phyloP scores from a whole-genome alignment of 1,140 invertebrate species.

The Drosophila tropicalis region DNA sequence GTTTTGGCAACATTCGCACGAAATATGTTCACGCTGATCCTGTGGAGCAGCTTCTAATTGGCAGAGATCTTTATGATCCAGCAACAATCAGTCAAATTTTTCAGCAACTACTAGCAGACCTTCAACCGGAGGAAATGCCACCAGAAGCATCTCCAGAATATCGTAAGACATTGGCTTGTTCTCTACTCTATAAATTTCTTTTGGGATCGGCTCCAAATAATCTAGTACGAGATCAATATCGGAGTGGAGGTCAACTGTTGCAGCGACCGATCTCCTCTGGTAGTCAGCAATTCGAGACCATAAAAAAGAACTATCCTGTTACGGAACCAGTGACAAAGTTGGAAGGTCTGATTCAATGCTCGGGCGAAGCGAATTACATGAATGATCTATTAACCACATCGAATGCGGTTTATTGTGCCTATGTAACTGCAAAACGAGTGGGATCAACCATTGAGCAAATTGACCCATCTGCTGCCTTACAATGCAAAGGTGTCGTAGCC shows the following conservation, averaged over 20 bases:
- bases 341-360: constrained; percentile 88
- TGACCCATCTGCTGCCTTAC: constrained; percentile 85
- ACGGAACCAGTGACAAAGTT: constrained; percentile 90
- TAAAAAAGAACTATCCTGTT: constrained; percentile 89
- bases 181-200: constrained; percentile 89
- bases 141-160: constrained; percentile 87
- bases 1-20: constrained; percentile 88
- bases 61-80: constrained; percentile 84
- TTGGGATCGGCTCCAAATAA: constrained; percentile 83
- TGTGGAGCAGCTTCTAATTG: constrained; percentile 87
- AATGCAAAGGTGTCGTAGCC: constrained; percentile 87
- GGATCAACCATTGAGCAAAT: constrained; percentile 85
- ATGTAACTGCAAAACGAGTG: constrained; percentile 85
- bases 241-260: constrained; percentile 85
- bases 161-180: constrained; percentile 86
- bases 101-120: constrained; percentile 36
- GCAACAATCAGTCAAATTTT: constrained; percentile 48
- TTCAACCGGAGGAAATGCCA: constrained; percentile 81
- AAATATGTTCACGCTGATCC: constrained; percentile 88
- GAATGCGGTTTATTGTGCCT: constrained; percentile 86
- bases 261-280: constrained; percentile 88
- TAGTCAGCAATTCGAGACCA: constrained; percentile 89
- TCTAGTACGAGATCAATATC: constrained; percentile 56
- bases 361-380: constrained; percentile 88
- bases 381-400: constrained; percentile 86